Base-by-base conservation (phyloP, 2,888 invertebrate species). In the Plebejus argus region DNA sequence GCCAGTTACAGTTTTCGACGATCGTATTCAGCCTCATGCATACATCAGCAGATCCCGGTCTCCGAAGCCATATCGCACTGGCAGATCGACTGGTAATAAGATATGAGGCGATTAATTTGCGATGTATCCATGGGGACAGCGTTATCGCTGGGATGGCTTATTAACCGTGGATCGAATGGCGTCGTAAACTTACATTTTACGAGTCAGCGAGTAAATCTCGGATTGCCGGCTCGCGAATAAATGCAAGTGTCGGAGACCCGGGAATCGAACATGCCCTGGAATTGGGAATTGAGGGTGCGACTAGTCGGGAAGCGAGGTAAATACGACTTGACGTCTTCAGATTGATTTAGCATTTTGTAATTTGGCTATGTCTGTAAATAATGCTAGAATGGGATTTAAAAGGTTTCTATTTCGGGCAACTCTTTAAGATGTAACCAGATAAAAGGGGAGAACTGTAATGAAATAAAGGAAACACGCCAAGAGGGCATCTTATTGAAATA, bases 141-240 rank as follows among this genome's bases (percentile, higher is more conserved):
- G 12, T 20, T 70, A 70, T 70, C 70, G 12, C 39, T 20, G 71
- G 8, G 35, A 39, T 71, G 39, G 35, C 20, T 71, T 71, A 71
- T 71, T 71, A 71, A 71, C n/a, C 39, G 71, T 71, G 39, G 71
- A 71, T 71, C 71, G 39, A 39, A 71, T 71, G 20, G 20, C 35
- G 35, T 39, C 71, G 39, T 71, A 71, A 71, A 71, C 15, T 71
- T 20, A 23, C 71, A 39, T 39, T 71, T 71, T 71, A 71, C 71
- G 71, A 71, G 66, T 15, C 66, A 66, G 71, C 71, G 39, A 23
- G n/a, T 39, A 71, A n/a, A 71, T 39, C 71, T 71, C 71, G 71
- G 23, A 71, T 71, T 71, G 71, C 71, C 8, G 23, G 15, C 66
- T 28, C 66, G 66, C 28, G 28, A 20, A 20, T 28, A 66, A 61